Base-by-base conservation (phyloP, 1,140 invertebrate genomes). In the Heliconius himera region DNA sequence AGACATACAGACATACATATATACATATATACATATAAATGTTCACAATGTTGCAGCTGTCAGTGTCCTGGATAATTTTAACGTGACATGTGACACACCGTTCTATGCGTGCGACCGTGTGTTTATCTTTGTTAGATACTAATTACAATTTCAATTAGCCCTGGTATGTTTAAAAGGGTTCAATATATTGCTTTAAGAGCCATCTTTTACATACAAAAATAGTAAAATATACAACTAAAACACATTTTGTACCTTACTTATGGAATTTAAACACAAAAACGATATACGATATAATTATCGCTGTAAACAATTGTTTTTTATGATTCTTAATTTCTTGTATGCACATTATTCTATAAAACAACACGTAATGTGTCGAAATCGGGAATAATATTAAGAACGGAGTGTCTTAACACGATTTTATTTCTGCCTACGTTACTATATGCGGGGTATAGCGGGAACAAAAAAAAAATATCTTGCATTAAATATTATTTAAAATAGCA, bases 61-160 rank as follows among this genome's bases (percentile, higher is more conserved):
- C 72, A 74, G n/a, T 78, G 77, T 54, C 77, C 77, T 78, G 77
- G 74, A 78, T 78, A 78, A 78, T 78, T 78, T 74, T 74, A 78
- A 74, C 73, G 33, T 74, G 22, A 74, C 73, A 49, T 74, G 36
- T 66, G 77, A 74, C 73, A 74, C 77, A 72, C 46, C 11, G 38
- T 66, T 66, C 60, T 66, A 29, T 66, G 60, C 60, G 60, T 51
- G 18, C 49, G 49, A 51, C 0, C 1, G 49, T 56, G 54, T 29
- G 60, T 66, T 66, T 66, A 66, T 66, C 60, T 66, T 66, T 66
- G 60, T 66, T 66, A 66, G 11, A 66, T 66, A 29, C 60, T 66
- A 66, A 66, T 66, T 66, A 66, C 22, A 66, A 66, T 66, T 26
- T 66, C 60, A 66, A 66, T 66, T 66, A 66, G 60, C 60, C 1